Evolutionary conservation across 2,113 vertebrate genomes (phyloP).

Genomic region (Anguilla rostrata): DNA sequence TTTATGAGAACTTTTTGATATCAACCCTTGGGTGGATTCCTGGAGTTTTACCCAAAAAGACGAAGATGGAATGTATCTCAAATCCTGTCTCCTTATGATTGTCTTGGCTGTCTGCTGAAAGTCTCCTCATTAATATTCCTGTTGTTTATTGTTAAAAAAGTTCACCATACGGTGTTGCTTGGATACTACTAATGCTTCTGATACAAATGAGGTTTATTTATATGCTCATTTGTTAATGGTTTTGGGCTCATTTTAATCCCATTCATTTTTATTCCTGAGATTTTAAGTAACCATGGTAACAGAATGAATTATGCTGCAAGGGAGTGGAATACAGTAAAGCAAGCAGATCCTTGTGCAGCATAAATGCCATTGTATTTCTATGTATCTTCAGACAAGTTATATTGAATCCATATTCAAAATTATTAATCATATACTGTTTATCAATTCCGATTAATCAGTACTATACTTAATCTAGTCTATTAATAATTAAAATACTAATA

Average conservation of each 20-base stretch:
- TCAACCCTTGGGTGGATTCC: slow-evolving; percentile 72
- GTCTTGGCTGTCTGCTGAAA: not conserved
- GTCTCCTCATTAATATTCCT: not conserved
- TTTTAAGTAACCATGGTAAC: slow-evolving; percentile 3
- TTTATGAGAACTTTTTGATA: slow-evolving; percentile 77
- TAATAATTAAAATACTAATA: not conserved
- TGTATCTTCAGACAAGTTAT: not conserved
- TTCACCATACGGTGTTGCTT: not conserved
- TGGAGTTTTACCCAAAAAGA: slow-evolving; percentile 71
- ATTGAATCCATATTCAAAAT: not conserved
- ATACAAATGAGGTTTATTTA: not conserved
- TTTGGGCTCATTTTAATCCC: not conserved
- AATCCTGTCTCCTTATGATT: not conserved
- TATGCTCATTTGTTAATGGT: not conserved
- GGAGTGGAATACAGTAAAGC: not conserved
- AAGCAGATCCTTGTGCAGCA: not conserved
- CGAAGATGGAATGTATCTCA: slow-evolving; percentile 70
- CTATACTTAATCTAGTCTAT: no score
- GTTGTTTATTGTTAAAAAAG: not conserved
- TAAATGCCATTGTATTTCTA: not conserved
- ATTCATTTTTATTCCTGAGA: slow-evolving; percentile 9
- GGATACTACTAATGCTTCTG: not conserved
- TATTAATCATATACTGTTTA: not conserved
- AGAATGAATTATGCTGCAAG: not conserved
- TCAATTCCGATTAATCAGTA: not conserved